These are phyloP conservation scores for Prunella himalayana DNA, from an alignment of 2,113 vertebrate genomes.

Conservation along the genomic window DNA sequence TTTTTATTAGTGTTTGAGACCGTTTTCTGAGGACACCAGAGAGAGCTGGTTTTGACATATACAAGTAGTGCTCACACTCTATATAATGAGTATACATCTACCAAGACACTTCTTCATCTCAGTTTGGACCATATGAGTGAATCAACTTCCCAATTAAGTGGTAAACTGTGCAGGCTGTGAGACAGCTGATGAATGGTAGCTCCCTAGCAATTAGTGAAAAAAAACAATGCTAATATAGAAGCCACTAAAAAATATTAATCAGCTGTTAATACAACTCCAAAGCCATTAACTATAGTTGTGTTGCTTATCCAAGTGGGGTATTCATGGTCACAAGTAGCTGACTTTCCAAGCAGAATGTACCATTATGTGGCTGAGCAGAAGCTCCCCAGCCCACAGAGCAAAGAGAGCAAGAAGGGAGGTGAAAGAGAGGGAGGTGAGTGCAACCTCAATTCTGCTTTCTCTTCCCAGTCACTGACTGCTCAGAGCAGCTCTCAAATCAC, in stretches of 20 bases:
- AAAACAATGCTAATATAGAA: background rate
- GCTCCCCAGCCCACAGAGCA: background rate
- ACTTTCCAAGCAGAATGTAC: background rate
- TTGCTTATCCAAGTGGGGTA: background rate
- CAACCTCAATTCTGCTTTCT: background rate
- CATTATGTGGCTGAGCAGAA: background rate
- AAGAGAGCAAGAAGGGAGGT: background rate
- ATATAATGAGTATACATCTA: constrained; percentile 35
- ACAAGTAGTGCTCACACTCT: background rate
- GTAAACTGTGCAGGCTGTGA: constrained; percentile 11
- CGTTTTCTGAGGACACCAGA: constrained; percentile 58
- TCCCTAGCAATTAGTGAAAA: constrained; percentile 31
- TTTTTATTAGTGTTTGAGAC: constrained; percentile 53
- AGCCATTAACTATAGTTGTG: background rate
- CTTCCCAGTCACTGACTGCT: background rate
- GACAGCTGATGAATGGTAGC: constrained; percentile 24
- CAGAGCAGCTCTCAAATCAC: background rate
- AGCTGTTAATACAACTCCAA: background rate
- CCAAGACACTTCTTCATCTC: background rate
- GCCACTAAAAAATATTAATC: constrained; percentile 3
- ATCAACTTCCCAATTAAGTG: constrained; percentile 35
- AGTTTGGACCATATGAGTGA: background rate
- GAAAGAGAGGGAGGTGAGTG: accelerated
- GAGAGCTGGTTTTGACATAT: constrained; percentile 29
- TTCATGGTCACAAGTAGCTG: background rate